phyloP scores from a whole-genome alignment of 2,797 vertebrate species.

The Trematomus bernacchii region DNA sequence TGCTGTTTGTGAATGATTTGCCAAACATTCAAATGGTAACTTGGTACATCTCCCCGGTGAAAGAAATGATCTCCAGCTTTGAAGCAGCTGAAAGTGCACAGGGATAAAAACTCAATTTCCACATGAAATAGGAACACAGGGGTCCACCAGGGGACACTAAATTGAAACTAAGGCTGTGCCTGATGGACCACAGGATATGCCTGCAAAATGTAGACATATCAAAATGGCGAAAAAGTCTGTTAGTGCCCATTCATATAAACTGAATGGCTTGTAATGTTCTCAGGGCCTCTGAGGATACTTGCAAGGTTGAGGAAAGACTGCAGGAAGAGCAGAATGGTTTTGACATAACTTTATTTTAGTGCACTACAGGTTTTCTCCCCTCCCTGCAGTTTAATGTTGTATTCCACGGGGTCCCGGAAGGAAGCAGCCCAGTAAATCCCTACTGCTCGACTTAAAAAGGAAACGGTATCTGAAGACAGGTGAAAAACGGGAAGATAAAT shows the following conservation, averaged over 20 bases:
- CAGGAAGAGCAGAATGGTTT: conserved; percentile 98
- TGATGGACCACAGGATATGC: conserved; percentile 98
- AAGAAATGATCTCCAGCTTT: conserved; percentile 81
- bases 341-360: conserved; percentile 96
- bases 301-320: conserved; percentile 90
- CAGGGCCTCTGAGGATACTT: conserved; percentile 89
- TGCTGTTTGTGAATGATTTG: conserved; percentile 82
- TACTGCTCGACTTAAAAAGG: conserved; percentile 90
- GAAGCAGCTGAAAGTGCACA: conserved; percentile 83
- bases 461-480: conserved; percentile 96
- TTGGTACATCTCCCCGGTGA: conserved; percentile 87
- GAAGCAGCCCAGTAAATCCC: conserved; percentile 94
- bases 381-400: conserved; percentile 95
- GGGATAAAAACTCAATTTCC: conserved; percentile 87
- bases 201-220: conserved; percentile 96
- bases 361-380: conserved; percentile 90
- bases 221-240: conserved; percentile 99
- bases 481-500: conserved; percentile 89
- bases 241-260: conserved; percentile 97
- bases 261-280: conserved; percentile 96
- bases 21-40: conserved; percentile 86
- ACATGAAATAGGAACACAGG: conserved; percentile 91
- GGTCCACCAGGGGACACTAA: conserved; percentile 93
- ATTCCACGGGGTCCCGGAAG: conserved; percentile 91
- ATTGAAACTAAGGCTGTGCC: conserved; percentile 99